Percentiles rank a stretch among this genome's conserved stretches.
These are phyloP conservation scores for Acronicta leporina DNA, from an alignment of 2,888 invertebrate genomes.

Conservation along the genomic window DNA sequence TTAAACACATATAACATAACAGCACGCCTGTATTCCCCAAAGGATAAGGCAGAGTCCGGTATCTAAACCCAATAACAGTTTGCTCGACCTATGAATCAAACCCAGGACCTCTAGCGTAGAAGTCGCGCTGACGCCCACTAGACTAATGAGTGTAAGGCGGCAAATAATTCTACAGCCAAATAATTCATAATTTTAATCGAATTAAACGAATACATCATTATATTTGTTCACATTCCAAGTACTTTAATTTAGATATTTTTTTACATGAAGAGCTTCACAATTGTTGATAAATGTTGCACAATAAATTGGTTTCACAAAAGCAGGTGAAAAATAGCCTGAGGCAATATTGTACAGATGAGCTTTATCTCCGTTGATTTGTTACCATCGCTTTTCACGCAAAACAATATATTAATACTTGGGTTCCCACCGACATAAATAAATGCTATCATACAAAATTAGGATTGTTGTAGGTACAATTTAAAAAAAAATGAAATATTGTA, in stretches of 20 bases:
- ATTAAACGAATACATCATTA: background rate
- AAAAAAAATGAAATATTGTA: no score
- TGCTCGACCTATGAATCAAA: no score
- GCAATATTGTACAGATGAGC: constrained; percentile 10
- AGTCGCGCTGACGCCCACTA: no score
- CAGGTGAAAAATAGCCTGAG: constrained; percentile 25
- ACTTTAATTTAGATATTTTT: background rate
- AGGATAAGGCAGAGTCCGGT: no score
- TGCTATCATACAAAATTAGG: background rate
- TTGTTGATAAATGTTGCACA: constrained; percentile 11
- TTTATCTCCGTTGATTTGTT: constrained; percentile 35
- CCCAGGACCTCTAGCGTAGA: no score
- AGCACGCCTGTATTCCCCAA: no score
- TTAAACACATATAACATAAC: no score
- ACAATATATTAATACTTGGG: constrained; percentile 3
- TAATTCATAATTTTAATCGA: background rate
- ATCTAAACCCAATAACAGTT: no score
- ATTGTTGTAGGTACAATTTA: background rate
- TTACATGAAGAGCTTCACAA: constrained; percentile 4
- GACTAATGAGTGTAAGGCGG: no score
- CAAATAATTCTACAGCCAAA: no score
- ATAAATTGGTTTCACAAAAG: constrained; percentile 32
- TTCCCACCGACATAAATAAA: background rate
- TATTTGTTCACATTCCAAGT: background rate
- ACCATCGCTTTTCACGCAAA: constrained; percentile 1